Evolutionary conservation across 2,888 invertebrate species (phyloP).

Genomic region (Leucoma salicis): DNA sequence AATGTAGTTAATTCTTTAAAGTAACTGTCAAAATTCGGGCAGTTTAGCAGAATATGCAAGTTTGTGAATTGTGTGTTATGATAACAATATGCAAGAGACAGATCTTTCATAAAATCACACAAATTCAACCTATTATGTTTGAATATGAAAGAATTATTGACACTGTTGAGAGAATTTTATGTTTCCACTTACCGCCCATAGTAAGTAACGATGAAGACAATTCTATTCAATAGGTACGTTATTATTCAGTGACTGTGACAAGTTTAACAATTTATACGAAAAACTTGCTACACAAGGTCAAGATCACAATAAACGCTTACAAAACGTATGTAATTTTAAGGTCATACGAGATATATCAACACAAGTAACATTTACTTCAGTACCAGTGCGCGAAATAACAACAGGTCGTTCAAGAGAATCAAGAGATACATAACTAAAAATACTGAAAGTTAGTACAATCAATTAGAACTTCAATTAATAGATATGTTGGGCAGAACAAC

Average conservation of each 20-base stretch:
- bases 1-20: too few species aligned
- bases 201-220: conserved; percentile 45
- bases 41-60: too few species aligned
- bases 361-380: too few species aligned
- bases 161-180: too few species aligned
- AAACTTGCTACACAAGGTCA: conserved; percentile 61
- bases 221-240: too few species aligned
- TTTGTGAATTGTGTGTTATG: too few species aligned
- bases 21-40: too few species aligned
- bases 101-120: too few species aligned
- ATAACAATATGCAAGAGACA: too few species aligned
- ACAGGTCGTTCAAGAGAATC: conserved; percentile 45
- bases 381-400: conserved; percentile 40
- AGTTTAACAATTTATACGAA: conserved; percentile 43
- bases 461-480: conserved; percentile 47
- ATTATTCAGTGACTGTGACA: conserved; percentile 43
- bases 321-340: conserved; percentile 31
- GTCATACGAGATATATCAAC: too few species aligned
- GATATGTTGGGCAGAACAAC: conserved; percentile 63
- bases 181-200: conserved; percentile 68
- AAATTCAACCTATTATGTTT: too few species aligned
- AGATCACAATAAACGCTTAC: conserved; percentile 48
- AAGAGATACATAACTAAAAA: conserved; percentile 72
- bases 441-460: conserved; percentile 57
- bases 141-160: too few species aligned